phyloP scores from a whole-genome alignment of 2,888 invertebrate genomes.

The Pocota personata region DNA sequence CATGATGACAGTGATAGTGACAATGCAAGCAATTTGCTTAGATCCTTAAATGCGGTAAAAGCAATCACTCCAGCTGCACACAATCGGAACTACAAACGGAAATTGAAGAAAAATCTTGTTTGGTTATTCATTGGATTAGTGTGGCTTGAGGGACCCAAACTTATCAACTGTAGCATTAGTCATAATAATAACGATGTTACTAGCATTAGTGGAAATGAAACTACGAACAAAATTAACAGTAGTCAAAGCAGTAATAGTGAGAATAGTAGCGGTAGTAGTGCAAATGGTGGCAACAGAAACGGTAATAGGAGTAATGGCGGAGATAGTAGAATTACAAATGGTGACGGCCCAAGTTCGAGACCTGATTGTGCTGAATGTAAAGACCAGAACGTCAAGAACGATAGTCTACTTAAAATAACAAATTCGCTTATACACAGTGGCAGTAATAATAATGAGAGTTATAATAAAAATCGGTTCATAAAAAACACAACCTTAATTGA shows the following conservation, averaged over 20 bases:
- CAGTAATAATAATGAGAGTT: conserved; percentile 16
- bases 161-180: conserved; percentile 79
- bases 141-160: conserved; percentile 80
- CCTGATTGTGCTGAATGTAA: conserved; percentile 18
- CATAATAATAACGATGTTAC: conserved; percentile 73
- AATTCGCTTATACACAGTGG: background rate
- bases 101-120: conserved; percentile 77
- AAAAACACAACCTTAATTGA: conserved; percentile 12
- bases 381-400: conserved; percentile 15
- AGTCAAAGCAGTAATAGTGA: conserved; percentile 35
- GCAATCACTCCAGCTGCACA: conserved; percentile 56
- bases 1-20: background rate
- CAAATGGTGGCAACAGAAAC: conserved; percentile 20
- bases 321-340: conserved; percentile 51
- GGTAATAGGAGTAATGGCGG: conserved; percentile 32
- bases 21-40: conserved; percentile 8
- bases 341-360: conserved; percentile 15
- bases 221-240: conserved; percentile 47
- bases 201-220: conserved; percentile 60
- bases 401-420: conserved; percentile 6
- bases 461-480: conserved; percentile 44
- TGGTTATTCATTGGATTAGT: conserved; percentile 81
- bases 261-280: conserved; percentile 17
- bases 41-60: conserved; percentile 67
- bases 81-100: conserved; percentile 54